Evolutionary conservation across 2,888 invertebrate species (phyloP).

Genomic region (Euzophera pinguis): DNA sequence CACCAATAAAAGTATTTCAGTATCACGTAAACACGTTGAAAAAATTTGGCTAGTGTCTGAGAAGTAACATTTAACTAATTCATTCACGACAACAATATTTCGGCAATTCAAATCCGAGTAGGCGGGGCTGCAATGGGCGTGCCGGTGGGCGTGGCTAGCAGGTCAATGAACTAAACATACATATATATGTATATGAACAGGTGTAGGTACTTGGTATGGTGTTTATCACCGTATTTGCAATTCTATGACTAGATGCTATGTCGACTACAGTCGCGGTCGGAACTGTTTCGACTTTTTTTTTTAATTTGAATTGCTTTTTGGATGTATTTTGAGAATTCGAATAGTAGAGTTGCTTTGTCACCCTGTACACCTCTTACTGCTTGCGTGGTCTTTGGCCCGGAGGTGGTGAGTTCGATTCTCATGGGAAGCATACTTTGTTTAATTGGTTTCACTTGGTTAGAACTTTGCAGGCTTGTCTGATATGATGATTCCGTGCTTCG

Average conservation of each 20-base stretch:
- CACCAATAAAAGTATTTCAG: too few species aligned
- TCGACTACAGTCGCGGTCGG: slow-evolving; percentile 10
- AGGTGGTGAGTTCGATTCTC: too few species aligned
- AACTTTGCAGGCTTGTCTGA: too few species aligned
- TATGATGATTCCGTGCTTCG: too few species aligned
- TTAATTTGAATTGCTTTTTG: background rate
- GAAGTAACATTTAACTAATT: too few species aligned
- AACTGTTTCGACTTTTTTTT: slow-evolving; percentile 1
- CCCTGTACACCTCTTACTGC: too few species aligned
- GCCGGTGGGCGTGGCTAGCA: slow-evolving; percentile 54
- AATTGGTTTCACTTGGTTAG: too few species aligned
- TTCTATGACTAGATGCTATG: slow-evolving; percentile 46
- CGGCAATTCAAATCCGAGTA: slow-evolving; percentile 3
- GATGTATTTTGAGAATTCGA: background rate
- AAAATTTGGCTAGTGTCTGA: too few species aligned
- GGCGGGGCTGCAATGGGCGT: slow-evolving; percentile 46
- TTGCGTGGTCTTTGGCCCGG: too few species aligned
- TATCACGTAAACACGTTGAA: too few species aligned
- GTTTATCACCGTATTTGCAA: slow-evolving; percentile 55
- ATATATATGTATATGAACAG: slow-evolving; percentile 32
- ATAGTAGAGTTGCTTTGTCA: too few species aligned
- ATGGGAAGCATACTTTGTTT: too few species aligned
- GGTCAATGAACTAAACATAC: slow-evolving; percentile 50
- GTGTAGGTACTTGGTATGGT: slow-evolving; percentile 32
- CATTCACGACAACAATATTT: slow-evolving; percentile 1